These are phyloP conservation scores for Mus musculus DNA, from an alignment of 2,113 vertebrate species.

Conservation along the genomic window GRCm39 chr8:127165501-127166000, in stretches of 20 bases:
- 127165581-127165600: constrained; percentile 93
- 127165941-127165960: background rate
- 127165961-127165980: background rate
- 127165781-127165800: accelerated
- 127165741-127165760: accelerated
- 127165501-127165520: background rate
- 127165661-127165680: background rate
- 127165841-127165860: background rate
- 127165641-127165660: constrained; percentile 89
- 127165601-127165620: constrained; percentile 96
- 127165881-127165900: accelerated
- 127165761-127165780: accelerated
- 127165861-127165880: accelerated
- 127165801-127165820: background rate
- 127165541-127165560: constrained; percentile 92
- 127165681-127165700: background rate
- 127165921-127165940: background rate
- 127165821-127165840: accelerated
- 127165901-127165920: background rate
- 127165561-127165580: constrained; percentile 95
- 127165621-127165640: constrained; percentile 91
- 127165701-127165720: background rate
- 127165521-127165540: constrained; percentile 59
- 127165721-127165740: background rate
- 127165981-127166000: background rate